phyloP scores from a whole-genome alignment of 2,797 vertebrate species.

The Arctocebus calabarensis region DNA sequence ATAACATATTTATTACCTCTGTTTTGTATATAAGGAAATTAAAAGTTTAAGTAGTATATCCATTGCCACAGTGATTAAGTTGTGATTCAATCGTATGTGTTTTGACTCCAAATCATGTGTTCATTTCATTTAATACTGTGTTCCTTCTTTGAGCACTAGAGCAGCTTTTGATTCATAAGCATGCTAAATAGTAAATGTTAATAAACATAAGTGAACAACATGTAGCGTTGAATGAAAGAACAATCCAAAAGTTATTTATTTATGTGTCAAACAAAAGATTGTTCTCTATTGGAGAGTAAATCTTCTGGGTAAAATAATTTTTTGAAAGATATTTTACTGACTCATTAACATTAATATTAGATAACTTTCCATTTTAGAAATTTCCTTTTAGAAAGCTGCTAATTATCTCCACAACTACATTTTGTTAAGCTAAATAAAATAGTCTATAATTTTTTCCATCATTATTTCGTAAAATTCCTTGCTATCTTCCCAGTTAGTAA shows the following conservation, averaged over 20 bases:
- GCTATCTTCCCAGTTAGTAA: background rate
- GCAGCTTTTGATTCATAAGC: background rate
- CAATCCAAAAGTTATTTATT: background rate
- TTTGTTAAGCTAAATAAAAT: slow-evolving; percentile 53
- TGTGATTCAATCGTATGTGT: background rate
- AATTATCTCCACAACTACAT: background rate
- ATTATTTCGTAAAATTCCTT: slow-evolving; percentile 54
- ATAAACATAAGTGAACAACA: background rate
- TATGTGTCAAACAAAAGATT: slow-evolving; percentile 32
- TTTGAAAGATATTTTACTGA: background rate
- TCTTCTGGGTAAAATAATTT: slow-evolving; percentile 30
- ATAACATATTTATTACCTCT: background rate
- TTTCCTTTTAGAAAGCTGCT: slow-evolving; percentile 55
- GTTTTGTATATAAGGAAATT: slow-evolving; percentile 14
- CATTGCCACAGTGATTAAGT: background rate
- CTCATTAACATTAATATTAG: background rate
- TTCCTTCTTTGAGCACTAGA: background rate
- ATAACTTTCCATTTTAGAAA: slow-evolving; percentile 33
- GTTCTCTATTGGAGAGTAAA: background rate
- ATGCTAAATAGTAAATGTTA: background rate
- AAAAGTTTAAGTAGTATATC: background rate
- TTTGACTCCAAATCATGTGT: background rate
- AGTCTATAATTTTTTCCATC: background rate
- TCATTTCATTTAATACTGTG: background rate
- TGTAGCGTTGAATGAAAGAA: slow-evolving; percentile 40